Percentiles rank a stretch among this genome's conserved stretches.
Conservation (phyloP, 2,797 vertebrate species). For the Galago senegalensis region DNA sequence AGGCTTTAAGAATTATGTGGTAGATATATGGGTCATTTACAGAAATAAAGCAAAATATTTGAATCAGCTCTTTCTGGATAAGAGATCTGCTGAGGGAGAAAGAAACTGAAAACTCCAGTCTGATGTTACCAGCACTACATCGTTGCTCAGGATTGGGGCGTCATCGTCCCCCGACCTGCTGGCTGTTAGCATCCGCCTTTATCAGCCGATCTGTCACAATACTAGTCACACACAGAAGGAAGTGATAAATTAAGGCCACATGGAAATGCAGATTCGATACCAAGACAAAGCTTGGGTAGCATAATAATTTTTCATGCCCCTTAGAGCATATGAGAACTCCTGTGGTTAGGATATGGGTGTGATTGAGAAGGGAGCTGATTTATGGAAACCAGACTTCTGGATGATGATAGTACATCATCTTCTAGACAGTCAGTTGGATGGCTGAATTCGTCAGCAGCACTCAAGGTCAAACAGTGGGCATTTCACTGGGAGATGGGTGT, state of each 20-base stretch:
- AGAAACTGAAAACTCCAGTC: background rate
- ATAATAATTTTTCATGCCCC: background rate
- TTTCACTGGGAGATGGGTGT: background rate
- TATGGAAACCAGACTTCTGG: background rate
- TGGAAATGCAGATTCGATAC: slow-evolving; percentile 28
- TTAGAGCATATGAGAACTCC: background rate
- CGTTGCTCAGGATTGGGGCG: background rate
- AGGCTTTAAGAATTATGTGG: background rate
- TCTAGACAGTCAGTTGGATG: background rate
- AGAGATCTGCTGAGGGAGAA: background rate
- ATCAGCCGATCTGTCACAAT: slow-evolving; percentile 16
- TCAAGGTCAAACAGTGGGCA: background rate
- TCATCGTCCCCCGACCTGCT: background rate
- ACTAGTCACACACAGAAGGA: slow-evolving; percentile 1
- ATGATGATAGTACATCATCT: background rate
- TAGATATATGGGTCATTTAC: background rate
- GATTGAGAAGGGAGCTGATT: background rate
- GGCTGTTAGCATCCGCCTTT: background rate
- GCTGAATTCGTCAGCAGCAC: background rate
- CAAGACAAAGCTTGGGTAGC: background rate
- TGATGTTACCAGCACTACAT: background rate
- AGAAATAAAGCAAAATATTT: background rate
- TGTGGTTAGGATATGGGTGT: background rate
- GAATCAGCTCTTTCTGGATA: background rate
- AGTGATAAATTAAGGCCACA: slow-evolving; percentile 42